These are phyloP conservation scores for Ophion slaviceki DNA, from an alignment of 2,888 invertebrate species.

Conservation along the genomic window DNA sequence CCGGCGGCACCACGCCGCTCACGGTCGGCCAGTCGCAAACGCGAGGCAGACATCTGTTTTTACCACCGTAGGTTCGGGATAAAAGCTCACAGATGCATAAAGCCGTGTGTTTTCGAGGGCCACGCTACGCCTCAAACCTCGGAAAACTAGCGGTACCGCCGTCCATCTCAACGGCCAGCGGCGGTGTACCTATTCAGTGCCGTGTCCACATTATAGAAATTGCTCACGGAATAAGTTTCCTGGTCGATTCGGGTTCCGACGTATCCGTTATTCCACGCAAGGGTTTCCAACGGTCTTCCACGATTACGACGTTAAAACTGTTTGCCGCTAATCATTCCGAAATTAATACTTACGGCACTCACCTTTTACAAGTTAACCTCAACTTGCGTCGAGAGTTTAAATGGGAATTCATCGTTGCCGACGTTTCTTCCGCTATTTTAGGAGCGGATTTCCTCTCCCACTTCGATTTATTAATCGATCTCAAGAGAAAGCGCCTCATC, in stretches of 20 bases:
- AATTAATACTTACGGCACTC: constrained; percentile 56
- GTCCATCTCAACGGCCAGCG: constrained; percentile 47
- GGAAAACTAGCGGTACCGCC: constrained; percentile 29
- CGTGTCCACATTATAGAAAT: constrained; percentile 49
- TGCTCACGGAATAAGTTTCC: constrained; percentile 12
- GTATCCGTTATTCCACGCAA: constrained; percentile 44
- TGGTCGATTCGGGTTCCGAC: constrained; percentile 54
- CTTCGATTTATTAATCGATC: constrained; percentile 29
- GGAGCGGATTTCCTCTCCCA: constrained; percentile 61
- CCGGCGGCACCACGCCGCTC: neutral
- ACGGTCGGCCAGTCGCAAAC: neutral
- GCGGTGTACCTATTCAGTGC: constrained; percentile 4
- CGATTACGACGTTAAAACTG: neutral
- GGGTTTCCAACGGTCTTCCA: neutral
- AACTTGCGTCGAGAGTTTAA: constrained; percentile 51
- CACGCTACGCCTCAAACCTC: constrained; percentile 7
- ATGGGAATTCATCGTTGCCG: constrained; percentile 61
- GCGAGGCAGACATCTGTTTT: neutral
- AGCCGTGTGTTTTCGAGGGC: neutral
- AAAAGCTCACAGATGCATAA: neutral
- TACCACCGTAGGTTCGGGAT: neutral
- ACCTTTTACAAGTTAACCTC: constrained; percentile 47
- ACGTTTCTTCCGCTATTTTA: constrained; percentile 52
- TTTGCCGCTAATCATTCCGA: constrained; percentile 57
- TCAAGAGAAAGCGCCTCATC: constrained; percentile 22